Evolutionary conservation across 2,888 invertebrate genomes (phyloP).

Genomic region (Cosmia pyralina): DNA sequence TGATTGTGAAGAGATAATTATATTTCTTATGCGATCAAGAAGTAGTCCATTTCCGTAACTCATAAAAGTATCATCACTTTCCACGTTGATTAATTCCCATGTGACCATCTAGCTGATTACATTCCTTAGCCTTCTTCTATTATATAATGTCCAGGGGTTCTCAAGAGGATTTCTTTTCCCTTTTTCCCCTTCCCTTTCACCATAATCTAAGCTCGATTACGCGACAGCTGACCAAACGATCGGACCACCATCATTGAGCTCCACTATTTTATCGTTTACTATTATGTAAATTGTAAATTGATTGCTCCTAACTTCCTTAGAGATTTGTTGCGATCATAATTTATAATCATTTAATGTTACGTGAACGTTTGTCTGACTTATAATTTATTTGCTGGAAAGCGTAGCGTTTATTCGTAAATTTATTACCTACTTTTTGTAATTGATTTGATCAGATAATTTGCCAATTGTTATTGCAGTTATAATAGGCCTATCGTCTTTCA

Average conservation of each 20-base stretch:
- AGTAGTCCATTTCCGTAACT: not conserved
- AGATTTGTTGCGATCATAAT: slow-evolving; percentile 38
- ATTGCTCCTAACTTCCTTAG: slow-evolving; percentile 59
- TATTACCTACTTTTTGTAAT: slow-evolving; percentile 1
- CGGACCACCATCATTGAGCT: slow-evolving; percentile 33
- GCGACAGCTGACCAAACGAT: slow-evolving; percentile 6
- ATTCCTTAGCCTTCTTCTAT: not conserved
- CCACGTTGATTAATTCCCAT: not conserved
- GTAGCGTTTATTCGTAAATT: slow-evolving; percentile 28
- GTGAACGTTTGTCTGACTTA: slow-evolving; percentile 26
- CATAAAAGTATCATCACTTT: not conserved
- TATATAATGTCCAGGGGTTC: not conserved
- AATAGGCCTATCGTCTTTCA: not conserved
- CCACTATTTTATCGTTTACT: slow-evolving; percentile 41
- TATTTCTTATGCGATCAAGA: not conserved
- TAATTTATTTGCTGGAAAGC: slow-evolving; percentile 52
- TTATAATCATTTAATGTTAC: slow-evolving; percentile 55
- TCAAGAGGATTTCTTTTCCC: not conserved
- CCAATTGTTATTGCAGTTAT: not conserved
- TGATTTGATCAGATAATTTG: slow-evolving; percentile 9
- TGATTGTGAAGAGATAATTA: not conserved
- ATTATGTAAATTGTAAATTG: slow-evolving; percentile 71
- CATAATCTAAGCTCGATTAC: slow-evolving; percentile 39
- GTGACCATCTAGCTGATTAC: slow-evolving; percentile 4
- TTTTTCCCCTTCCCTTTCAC: slow-evolving; percentile 8